phyloP scores from a whole-genome alignment of 2,888 invertebrate species.

The Lagria hirta region DNA sequence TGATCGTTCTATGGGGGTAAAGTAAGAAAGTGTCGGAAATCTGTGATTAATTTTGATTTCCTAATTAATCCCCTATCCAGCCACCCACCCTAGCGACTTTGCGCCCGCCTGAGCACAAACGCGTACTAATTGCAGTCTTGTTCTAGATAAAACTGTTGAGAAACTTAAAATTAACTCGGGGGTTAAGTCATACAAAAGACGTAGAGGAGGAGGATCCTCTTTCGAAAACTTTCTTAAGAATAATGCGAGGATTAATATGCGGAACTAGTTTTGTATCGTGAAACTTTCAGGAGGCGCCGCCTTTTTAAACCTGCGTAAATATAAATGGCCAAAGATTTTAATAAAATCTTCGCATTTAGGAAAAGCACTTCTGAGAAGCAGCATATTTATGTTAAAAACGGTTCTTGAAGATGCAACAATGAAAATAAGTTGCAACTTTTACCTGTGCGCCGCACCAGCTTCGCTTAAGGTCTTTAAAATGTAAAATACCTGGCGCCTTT shows the following conservation, averaged over 20 bases:
- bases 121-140: constrained; percentile 14
- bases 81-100: too few species aligned
- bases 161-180: constrained; percentile 21
- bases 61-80: too few species aligned
- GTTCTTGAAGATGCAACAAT: constrained; percentile 20
- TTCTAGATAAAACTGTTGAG: constrained; percentile 19
- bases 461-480: constrained; percentile 25
- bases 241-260: constrained; percentile 29
- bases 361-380: constrained; percentile 11
- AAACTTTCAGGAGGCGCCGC: constrained; percentile 16
- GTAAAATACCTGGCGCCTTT: constrained; percentile 35
- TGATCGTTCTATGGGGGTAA: too few species aligned
- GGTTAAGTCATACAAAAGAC: constrained; percentile 24
- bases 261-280: constrained; percentile 24
- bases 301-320: constrained; percentile 23
- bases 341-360: constrained; percentile 8
- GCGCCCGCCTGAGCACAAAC: too few species aligned
- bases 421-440: constrained; percentile 27
- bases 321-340: constrained; percentile 18
- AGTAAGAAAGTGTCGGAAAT: too few species aligned
- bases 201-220: too few species aligned
- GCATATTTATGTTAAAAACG: constrained; percentile 13
- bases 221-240: constrained; percentile 22
- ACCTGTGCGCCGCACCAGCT: constrained; percentile 24
- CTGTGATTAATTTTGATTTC: too few species aligned